Evolutionary conservation across 2,888 invertebrate species (phyloP), one percentile per base, ranked within the genome.

Genomic region (Lottia gigantea): DNA sequence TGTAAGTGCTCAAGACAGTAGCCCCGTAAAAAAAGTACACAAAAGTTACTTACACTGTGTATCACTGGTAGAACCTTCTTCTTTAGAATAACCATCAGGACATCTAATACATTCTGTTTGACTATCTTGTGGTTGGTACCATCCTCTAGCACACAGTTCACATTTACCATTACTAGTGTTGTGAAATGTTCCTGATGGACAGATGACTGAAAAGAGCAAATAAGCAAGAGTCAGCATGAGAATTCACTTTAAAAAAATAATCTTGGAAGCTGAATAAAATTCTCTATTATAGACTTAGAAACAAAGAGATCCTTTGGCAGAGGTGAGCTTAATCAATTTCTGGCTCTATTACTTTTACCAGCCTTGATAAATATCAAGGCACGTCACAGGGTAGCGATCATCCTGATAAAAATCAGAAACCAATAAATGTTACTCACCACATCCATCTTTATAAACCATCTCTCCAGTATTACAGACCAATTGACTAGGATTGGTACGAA

Each of bases 181-280:
- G 67, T 79, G 75, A 64, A 80, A 78, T 16, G 83, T 80, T n/a
- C 84, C 84, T 63, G 78, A 73, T 11, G 84, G 83, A 68, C 85
- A 85, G 0, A 80, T 75, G 55, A 84, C 85, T 85, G 75, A 8
- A 40, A 40, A 40, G 11, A 6, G 6, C 6, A 6, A 31, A 31
- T 31, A 31, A 2, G 6, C 31, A 31, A 31, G 31, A 31, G 31
- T n/a, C n/a, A n/a, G n/a, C n/a, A n/a, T n/a, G n/a, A n/a, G n/a
- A n/a, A n/a, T n/a, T n/a, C n/a, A n/a, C n/a, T n/a, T n/a, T n/a
- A n/a, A n/a, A n/a, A n/a, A n/a, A n/a, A n/a, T n/a, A n/a, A n/a
- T n/a, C n/a, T n/a, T n/a, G n/a, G n/a, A n/a, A n/a, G n/a, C n/a
- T n/a, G n/a, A n/a, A n/a, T n/a, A n/a, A n/a, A n/a, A n/a, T n/a